Evolutionary conservation across 2,888 invertebrate genomes (phyloP).

Genomic region (Phania funesta): DNA sequence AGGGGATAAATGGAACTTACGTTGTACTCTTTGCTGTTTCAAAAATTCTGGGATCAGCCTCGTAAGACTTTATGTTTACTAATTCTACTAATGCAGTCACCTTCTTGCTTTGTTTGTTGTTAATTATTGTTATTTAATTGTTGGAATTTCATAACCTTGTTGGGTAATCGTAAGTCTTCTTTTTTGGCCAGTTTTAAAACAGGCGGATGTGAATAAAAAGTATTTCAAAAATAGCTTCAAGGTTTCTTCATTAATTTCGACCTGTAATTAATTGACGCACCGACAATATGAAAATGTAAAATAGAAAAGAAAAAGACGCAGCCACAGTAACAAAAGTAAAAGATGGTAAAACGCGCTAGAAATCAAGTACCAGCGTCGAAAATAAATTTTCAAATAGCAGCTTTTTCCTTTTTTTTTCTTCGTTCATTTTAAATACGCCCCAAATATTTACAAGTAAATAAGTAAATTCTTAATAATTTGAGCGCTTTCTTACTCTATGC

Average conservation of each 20-base stretch:
- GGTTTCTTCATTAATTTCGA: conserved; percentile 57
- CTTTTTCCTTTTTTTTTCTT: neutral
- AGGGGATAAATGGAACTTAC: too few relatives aligned
- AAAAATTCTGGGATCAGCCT: too few relatives aligned
- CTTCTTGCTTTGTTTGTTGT: neutral
- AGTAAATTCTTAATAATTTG: conserved; percentile 31
- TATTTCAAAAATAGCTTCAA: conserved; percentile 49
- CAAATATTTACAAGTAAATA: conserved; percentile 59
- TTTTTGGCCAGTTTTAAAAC: neutral
- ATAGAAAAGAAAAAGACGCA: neutral
- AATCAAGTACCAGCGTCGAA: conserved; percentile 29
- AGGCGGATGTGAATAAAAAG: conserved; percentile 45
- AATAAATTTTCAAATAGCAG: conserved; percentile 54
- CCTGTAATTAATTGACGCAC: conserved; percentile 49
- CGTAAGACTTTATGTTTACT: too few relatives aligned
- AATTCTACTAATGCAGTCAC: neutral
- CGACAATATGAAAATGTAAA: conserved; percentile 20
- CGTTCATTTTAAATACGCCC: conserved; percentile 34
- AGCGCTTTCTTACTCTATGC: neutral
- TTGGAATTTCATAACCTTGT: conserved; percentile 42
- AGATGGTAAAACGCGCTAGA: conserved; percentile 39
- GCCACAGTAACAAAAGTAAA: conserved; percentile 5
- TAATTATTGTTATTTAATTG: conserved; percentile 51
- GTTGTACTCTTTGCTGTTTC: too few relatives aligned
- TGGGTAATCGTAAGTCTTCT: neutral